Evolutionary conservation across 2,113 vertebrate species (phyloP).

Genomic region (Poicephalus meyeri): DNA sequence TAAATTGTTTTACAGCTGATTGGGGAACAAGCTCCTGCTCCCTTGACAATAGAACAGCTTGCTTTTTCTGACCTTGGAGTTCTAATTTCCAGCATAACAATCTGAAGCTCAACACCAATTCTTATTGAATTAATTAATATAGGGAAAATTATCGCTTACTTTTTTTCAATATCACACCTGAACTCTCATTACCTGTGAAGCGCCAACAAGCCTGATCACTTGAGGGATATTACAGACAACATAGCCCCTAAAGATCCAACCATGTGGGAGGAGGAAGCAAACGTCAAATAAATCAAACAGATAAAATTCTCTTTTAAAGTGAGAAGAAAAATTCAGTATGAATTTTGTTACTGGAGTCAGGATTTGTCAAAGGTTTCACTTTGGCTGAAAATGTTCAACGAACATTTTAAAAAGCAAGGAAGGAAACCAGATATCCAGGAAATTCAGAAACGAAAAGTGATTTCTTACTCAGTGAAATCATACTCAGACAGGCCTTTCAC

Average conservation of each 20-base stretch:
- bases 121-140: neutral
- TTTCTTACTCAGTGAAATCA: constrained; percentile 55
- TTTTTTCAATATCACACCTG: neutral
- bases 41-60: neutral
- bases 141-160: neutral
- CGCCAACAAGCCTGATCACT: neutral
- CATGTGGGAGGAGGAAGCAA: neutral
- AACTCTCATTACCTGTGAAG: neutral
- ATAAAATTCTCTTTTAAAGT: neutral
- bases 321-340: neutral
- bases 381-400: neutral
- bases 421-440: neutral
- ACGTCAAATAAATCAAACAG: neutral
- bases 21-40: neutral
- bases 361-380: neutral
- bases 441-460: neutral
- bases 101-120: neutral
- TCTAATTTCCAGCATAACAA: constrained; percentile 16
- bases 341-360: neutral
- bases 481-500: constrained; percentile 60
- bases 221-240: neutral
- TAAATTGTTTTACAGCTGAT: constrained; percentile 48
- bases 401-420: neutral
- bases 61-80: neutral
- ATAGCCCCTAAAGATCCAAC: neutral